A percentile compares a stretch with the other conserved stretches of the same genome.
phyloP scores from a whole-genome alignment of 2,113 vertebrate genomes.

The Etheostoma spectabile region DNA sequence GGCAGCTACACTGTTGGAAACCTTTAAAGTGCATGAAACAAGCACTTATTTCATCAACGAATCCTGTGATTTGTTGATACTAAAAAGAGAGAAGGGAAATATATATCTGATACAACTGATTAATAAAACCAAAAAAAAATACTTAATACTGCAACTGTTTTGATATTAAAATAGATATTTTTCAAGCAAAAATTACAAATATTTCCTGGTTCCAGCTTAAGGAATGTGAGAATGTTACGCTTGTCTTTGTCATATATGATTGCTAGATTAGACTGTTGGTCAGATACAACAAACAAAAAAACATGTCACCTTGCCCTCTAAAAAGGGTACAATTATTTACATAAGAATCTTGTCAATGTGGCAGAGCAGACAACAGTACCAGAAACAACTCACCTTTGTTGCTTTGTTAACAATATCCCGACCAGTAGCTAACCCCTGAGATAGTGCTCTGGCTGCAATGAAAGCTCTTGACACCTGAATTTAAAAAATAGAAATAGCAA shows the following conservation, averaged over 20 bases:
- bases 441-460: constrained; percentile 87
- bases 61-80: background rate
- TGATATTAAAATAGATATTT: too few relatives aligned
- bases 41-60: background rate
- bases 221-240: background rate
- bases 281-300: background rate
- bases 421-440: constrained; percentile 88
- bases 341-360: background rate
- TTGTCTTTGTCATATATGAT: constrained; percentile 2
- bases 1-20: too few relatives aligned
- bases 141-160: background rate
- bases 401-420: constrained; percentile 88
- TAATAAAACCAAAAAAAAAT: background rate
- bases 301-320: background rate
- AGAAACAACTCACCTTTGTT: constrained; percentile 82
- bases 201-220: background rate
- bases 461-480: constrained; percentile 87
- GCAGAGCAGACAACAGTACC: background rate
- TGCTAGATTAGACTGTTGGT: background rate
- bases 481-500: constrained; percentile 10
- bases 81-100: background rate
- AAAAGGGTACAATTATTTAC: background rate
- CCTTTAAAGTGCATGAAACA: too few relatives aligned
- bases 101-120: background rate
- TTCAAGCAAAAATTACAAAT: background rate